A percentile compares a stretch with the other conserved stretches of the same genome.
These are phyloP conservation scores for Gasterosteus nipponicus DNA, from an alignment of 2,113 vertebrate genomes.

Conservation along the genomic window DNA sequence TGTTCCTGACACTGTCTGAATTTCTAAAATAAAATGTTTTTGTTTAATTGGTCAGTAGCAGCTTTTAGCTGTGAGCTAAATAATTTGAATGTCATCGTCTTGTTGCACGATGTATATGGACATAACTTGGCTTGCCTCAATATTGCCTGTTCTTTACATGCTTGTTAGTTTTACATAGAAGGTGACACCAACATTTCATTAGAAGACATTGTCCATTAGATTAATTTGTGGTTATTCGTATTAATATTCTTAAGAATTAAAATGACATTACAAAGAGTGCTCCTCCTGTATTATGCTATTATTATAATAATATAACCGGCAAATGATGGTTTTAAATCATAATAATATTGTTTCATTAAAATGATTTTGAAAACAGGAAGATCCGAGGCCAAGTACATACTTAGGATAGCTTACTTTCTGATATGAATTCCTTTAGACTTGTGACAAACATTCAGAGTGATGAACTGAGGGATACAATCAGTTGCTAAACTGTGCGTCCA, in stretches of 20 bases:
- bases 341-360: background rate
- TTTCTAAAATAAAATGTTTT: background rate
- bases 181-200: background rate
- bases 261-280: background rate
- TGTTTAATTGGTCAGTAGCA: background rate
- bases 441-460: background rate
- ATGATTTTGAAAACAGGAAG: background rate
- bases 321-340: background rate
- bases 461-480: slow-evolving; percentile 2
- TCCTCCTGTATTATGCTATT: background rate
- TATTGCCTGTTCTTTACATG: background rate
- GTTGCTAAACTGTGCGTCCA: slow-evolving; percentile 4
- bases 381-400: background rate
- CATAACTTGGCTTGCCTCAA: background rate
- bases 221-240: background rate
- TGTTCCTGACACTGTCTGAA: too few species aligned
- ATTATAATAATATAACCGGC: background rate
- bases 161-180: background rate
- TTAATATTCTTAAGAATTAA: background rate
- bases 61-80: background rate
- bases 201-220: too few species aligned
- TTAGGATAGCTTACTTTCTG: background rate
- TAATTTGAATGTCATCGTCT: background rate
- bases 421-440: background rate
- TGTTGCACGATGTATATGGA: too few species aligned